Conservation (phyloP, 2,797 vertebrate species). For the Chelon auratus region DNA sequence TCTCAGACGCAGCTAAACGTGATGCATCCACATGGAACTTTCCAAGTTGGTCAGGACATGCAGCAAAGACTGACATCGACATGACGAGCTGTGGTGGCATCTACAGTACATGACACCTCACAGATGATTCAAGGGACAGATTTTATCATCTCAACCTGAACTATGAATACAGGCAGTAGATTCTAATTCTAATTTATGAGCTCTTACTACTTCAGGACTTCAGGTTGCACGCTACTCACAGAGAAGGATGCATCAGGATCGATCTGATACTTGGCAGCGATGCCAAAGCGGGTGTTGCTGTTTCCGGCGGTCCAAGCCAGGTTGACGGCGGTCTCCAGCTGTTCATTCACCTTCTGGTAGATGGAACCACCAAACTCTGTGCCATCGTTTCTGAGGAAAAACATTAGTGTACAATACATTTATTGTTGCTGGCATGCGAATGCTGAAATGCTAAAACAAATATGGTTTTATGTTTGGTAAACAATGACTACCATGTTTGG, state of each 20-base stretch:
- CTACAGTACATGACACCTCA: neutral
- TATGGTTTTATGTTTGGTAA: neutral
- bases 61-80: neutral
- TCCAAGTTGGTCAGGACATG: conserved; percentile 13
- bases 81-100: neutral
- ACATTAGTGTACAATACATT: neutral
- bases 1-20: neutral
- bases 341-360: conserved; percentile 97
- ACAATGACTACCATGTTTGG: neutral
- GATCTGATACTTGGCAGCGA: conserved; percentile 98
- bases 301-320: conserved; percentile 98
- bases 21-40: neutral
- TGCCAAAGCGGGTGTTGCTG: conserved; percentile 98
- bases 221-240: conserved; percentile 81
- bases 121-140: neutral
- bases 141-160: neutral
- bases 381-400: conserved; percentile 90
- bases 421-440: neutral
- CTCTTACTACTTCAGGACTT: conserved; percentile 50
- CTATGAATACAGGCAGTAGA: neutral
- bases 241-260: conserved; percentile 95
- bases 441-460: neutral
- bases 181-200: neutral
- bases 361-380: conserved; percentile 98
- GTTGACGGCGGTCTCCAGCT: conserved; percentile 96